phyloP scores from a whole-genome alignment of 2,888 invertebrate species.

The Parelbella ahira region DNA sequence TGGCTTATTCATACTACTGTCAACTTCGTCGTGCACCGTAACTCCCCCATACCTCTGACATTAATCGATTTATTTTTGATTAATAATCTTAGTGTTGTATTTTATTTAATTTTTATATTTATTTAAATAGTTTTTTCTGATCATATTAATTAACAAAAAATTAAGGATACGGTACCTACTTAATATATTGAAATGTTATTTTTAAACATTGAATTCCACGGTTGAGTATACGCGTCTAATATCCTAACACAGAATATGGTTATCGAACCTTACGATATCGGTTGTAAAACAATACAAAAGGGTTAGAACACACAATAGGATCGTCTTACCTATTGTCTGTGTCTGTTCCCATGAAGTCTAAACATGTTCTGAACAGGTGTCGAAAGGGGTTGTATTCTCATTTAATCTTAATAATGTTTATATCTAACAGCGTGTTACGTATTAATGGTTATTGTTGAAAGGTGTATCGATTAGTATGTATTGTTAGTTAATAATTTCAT shows the following conservation, averaged over 20 bases:
- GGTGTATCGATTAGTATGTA: slow-evolving; percentile 3
- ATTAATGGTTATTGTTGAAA: slow-evolving; percentile 7
- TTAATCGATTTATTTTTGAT: too few species aligned
- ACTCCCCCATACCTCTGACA: too few species aligned
- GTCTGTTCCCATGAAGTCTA: slow-evolving; percentile 31
- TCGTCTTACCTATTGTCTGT: slow-evolving; percentile 22
- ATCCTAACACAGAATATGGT: background rate
- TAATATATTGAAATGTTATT: too few species aligned
- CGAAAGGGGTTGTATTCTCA: slow-evolving; percentile 16
- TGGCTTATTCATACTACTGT: too few species aligned
- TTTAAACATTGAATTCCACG: too few species aligned
- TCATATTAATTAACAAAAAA: too few species aligned
- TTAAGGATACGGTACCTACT: too few species aligned
- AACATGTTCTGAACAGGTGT: slow-evolving; percentile 27
- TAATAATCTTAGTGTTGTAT: too few species aligned
- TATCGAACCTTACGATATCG: background rate
- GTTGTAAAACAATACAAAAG: slow-evolving; percentile 11
- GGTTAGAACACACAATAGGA: slow-evolving; percentile 3
- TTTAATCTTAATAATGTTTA: slow-evolving; percentile 2
- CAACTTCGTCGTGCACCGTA: too few species aligned
- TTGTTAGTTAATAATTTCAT: slow-evolving; percentile 1
- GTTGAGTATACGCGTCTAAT: too few species aligned
- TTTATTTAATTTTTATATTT: too few species aligned
- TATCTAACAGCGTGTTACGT: background rate
- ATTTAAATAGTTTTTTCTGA: too few species aligned